Percentiles rank a stretch among this genome's conserved stretches.
Conservation (phyloP, 2,113 vertebrate species). For the Mustelus asterias region DNA sequence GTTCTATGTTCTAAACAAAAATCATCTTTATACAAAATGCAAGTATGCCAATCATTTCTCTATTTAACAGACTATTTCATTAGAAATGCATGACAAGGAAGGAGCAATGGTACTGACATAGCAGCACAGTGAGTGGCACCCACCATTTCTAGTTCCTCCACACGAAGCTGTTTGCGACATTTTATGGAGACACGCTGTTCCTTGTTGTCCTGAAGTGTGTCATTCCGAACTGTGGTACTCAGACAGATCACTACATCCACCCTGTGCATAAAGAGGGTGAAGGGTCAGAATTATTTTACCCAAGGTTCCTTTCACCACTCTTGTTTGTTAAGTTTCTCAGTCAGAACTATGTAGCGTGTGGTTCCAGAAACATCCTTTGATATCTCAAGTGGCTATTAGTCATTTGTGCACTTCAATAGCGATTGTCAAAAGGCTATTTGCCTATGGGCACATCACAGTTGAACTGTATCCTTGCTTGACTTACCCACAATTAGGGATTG, state of each 20-base stretch:
- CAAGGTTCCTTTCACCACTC: background rate
- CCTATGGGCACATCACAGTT: background rate
- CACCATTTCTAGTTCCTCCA: constrained; percentile 97
- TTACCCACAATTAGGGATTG: background rate
- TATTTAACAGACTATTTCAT: background rate
- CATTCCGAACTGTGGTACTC: constrained; percentile 90
- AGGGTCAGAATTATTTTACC: background rate
- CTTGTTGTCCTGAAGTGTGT: constrained; percentile 86
- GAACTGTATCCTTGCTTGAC: background rate
- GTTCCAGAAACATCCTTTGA: background rate
- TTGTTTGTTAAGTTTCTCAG: background rate
- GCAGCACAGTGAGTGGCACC: constrained; percentile 11
- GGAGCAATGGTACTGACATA: background rate
- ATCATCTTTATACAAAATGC: background rate
- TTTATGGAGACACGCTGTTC: constrained; percentile 91
- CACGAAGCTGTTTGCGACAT: constrained; percentile 88
- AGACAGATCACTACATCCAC: constrained; percentile 95
- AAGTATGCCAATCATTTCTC: background rate
- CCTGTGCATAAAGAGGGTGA: constrained; percentile 53
- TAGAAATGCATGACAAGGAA: background rate
- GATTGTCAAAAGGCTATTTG: background rate
- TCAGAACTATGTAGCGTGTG: background rate
- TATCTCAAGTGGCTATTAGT: background rate
- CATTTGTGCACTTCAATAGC: background rate
- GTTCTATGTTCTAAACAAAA: too few relatives aligned